Conservation (phyloP, 2,113 vertebrate species). For the Hypanus sabinus region DNA sequence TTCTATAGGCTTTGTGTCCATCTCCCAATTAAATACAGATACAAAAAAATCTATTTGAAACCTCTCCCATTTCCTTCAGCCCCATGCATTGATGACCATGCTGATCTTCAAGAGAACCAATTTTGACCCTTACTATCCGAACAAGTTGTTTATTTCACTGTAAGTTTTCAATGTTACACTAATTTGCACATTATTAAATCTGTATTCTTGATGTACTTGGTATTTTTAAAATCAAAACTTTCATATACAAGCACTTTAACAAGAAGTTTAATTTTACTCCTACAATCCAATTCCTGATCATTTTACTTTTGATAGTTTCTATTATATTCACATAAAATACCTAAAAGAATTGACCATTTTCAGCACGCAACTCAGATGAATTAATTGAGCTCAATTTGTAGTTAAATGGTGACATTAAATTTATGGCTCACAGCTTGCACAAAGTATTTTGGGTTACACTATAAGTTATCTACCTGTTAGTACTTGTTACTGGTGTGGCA, state of each 20-base stretch:
- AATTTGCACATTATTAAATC: background rate
- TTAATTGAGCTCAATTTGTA: background rate
- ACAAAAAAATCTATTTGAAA: too few species aligned
- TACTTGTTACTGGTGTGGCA: slow-evolving; percentile 63
- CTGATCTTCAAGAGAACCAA: too few species aligned
- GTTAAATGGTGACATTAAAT: background rate
- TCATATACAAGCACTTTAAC: background rate
- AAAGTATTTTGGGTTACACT: background rate
- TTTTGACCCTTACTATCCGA: background rate
- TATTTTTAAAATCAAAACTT: background rate
- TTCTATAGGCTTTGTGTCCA: too few species aligned
- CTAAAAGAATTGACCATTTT: background rate
- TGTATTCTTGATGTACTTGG: too few species aligned
- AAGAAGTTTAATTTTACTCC: background rate
- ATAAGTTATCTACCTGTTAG: slow-evolving; percentile 64
- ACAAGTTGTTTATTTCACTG: background rate
- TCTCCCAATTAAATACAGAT: too few species aligned
- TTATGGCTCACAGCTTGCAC: background rate
- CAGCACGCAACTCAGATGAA: background rate
- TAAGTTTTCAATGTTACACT: background rate
- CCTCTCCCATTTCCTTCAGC: too few species aligned
- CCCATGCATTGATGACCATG: too few species aligned
- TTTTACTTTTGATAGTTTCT: background rate
- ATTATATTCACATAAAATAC: background rate
- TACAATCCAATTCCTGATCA: background rate